Base-by-base conservation (phyloP, 2,797 vertebrate genomes). In the Oreochromis grahami region DNA sequence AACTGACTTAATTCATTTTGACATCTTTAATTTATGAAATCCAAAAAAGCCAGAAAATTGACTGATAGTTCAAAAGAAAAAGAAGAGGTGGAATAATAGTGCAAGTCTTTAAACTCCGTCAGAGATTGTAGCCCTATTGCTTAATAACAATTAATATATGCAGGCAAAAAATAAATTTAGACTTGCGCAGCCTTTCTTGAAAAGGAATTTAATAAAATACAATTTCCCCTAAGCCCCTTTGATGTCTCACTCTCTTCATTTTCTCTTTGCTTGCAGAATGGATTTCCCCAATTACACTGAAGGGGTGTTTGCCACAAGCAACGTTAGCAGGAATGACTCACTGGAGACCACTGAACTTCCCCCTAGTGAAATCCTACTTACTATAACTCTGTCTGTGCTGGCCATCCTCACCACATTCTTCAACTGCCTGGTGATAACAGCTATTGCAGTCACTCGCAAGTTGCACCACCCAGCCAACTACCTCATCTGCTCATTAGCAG, bases 391-490 rank as follows among this genome's bases (percentile, higher is more conserved):
- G 26, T 98, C 98, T 14, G 91, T 96, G 14, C 90, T 99, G 86
- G 97, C 98, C 2, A 90, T 98, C 82, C 96, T 99, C 94, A 99
- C 99, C 60, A 99, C 97, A 0, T 96, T 97, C 88, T 98, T 99
- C 96, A 99, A 99, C 94, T 98, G 97, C 86, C 96, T 99, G 3
- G 99, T 99, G 92, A 99, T 99, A 91, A 97, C 98, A 65, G 98
- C 98, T 51, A 99, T 99, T 88, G 97, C 98, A 7, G 98, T 99
- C 88, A 99, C 99, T 5, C 97, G 97, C 86, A 99, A 99, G 92
- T 94, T 99, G 86, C 99, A 99, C 93, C 98, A 99, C 87, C 98
- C 98, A 0, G 98, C 99, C 93, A 99, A 99, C 95, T 99, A 99
- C 87, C 96, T 99, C 87, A 99, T 99, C 94, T 99, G 98, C 91